Base-by-base conservation (phyloP, 1,140 invertebrate genomes). In the Chironomus striatipennis region DNA sequence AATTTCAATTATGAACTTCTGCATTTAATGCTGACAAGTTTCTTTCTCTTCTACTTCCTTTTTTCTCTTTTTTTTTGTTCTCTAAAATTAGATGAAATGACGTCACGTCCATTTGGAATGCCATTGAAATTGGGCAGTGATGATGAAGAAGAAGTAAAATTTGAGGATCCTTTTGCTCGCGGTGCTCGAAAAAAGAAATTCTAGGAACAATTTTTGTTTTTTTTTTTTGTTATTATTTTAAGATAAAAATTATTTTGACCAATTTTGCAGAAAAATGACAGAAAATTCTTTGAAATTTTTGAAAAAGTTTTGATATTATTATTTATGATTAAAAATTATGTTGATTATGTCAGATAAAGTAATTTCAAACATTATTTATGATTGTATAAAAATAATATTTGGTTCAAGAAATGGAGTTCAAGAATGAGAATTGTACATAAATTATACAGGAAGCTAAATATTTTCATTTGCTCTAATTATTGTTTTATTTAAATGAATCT, bases 101-200 rank as follows among this genome's bases (percentile, higher is more conserved):
- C 87, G 76, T 89, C 87, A 76, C 86, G 90, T 81, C 89, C 90
- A 47, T 92, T 91, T 80, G 90, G 90, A 78, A 89, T 91, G 79
- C 90, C 90, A 43, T 81, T 91, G 80, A 86, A 89, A 83, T 84
- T 91, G 79, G 80, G 84, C 76, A 83, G 84, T 77, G 86, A 87
- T 79, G 86, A 86, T 77, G 87, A 85, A 79, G 85, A 86, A 79
- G 82, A 84, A 67, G 83, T 85, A 76, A 85, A 85, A 76, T 83
- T 9, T 70, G 65, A 21, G 20, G 65, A 70, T 70, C 17, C 7
- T 20, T 21, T 18, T 8, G 17, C 65, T 18, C 65, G 65, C n/a
- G 65, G 65, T 18, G 65, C 65, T 10, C 65, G 65, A 18, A 15
- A 17, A 18, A 84, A 83, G 81, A 84, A 83, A 84, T 20, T 57